Base-by-base conservation (phyloP, 2,797 vertebrate species). In the Pipistrellus nathusii region DNA sequence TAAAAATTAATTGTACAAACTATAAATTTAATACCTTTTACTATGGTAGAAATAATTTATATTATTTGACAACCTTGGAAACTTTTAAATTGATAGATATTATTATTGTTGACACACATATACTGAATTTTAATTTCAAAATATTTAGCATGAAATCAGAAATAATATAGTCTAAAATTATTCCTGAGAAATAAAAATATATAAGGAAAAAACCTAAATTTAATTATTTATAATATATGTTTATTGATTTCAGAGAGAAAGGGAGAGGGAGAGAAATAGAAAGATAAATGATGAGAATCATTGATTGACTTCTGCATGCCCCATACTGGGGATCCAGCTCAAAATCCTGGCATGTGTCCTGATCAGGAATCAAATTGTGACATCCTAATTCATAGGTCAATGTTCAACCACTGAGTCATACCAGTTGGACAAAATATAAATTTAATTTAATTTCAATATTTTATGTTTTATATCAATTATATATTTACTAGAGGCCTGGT, bases 81-180 rank as follows among this genome's bases (percentile, higher is more conserved):
- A 6, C 15, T 87, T 90, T 91, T 48, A 71, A 78, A 77, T 78
- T 87, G 76, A 75, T 8, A 83, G 32, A 64, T 6, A 23, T 81
- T 25, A 32, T 18, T 73, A 44, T 75, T 18, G n/a, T 77, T 90
- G 44, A n/a, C 21, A 59, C 71, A 14, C 41, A 92, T 89, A 71
- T 53, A 57, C 30, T 75, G 11, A 90, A 80, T 44, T 94, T 93
- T 69, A 72, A 76, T 78, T 80, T 91, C 11, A 86, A 84, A 91
- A 62, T 66, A 62, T 78, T 88, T 75, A 66, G 88, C 11, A 82
- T 44, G 62, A 84, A 64, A 27, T 9, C 4, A 1, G 1, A 88
- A 85, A 75, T 15, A 46, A 85, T 62, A 44, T 62, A 62, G 10
- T 44, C 2, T 73, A 53, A 78, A 85, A 64, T 95, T 48, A 7